Conservation (phyloP, 2,888 invertebrate species). For the Globia sparganii region DNA sequence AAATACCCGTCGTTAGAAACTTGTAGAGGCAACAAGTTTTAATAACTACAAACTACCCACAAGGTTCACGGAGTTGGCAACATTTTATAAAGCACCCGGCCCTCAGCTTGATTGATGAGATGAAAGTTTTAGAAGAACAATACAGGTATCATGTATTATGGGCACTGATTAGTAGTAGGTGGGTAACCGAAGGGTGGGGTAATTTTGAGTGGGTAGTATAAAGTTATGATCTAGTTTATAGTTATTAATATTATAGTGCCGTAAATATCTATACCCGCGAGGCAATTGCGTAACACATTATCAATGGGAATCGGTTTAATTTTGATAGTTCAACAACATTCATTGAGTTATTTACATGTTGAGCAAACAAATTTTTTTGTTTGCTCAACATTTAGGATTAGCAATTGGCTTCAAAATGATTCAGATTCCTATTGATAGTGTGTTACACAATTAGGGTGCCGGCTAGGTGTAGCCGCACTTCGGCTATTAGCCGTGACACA, state of each 20-base stretch:
- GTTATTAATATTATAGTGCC: neutral
- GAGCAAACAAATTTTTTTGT: too few relatives aligned
- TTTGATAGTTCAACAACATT: too few relatives aligned
- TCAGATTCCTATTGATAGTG: too few relatives aligned
- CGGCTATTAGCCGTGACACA: too few relatives aligned
- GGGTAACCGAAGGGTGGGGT: slow-evolving; percentile 18
- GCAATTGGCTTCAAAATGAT: too few relatives aligned
- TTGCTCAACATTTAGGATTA: too few relatives aligned
- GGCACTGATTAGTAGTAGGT: slow-evolving; percentile 57
- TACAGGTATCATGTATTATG: slow-evolving; percentile 59
- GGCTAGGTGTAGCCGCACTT: too few relatives aligned
- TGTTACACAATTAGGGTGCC: too few relatives aligned
- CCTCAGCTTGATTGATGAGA: slow-evolving; percentile 79
- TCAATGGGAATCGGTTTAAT: too few relatives aligned
- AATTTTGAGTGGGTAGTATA: slow-evolving; percentile 30
- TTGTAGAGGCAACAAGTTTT: slow-evolving; percentile 64
- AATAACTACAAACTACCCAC: slow-evolving; percentile 66
- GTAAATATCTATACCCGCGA: neutral
- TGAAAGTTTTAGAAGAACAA: slow-evolving; percentile 71
- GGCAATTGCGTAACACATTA: too few relatives aligned
- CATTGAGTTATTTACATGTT: too few relatives aligned
- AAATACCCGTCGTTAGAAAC: slow-evolving; percentile 60
- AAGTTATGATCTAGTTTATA: neutral
- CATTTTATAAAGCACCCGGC: slow-evolving; percentile 73
- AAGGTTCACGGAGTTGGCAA: slow-evolving; percentile 62